A percentile compares a stretch with the other conserved stretches of the same genome.
These are phyloP conservation scores for Clistopyga incitator DNA, from an alignment of 2,888 invertebrate species.

Conservation along the genomic window DNA sequence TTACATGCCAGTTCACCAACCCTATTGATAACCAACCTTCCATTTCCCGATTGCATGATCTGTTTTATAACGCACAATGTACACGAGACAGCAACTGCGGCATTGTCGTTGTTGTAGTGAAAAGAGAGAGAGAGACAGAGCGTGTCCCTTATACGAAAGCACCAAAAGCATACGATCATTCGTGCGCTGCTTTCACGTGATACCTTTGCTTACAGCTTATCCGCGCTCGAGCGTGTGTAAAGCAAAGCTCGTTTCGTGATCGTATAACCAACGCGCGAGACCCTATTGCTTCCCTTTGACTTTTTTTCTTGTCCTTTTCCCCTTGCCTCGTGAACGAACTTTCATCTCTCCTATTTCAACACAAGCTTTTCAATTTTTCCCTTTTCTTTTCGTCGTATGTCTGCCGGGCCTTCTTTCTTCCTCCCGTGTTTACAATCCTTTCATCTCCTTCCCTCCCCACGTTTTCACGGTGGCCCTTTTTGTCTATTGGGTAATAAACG, in stretches of 20 bases:
- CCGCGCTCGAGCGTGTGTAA: constrained; percentile 3
- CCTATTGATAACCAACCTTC: neutral
- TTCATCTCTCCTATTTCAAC: constrained; percentile 18
- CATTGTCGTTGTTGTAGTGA: neutral
- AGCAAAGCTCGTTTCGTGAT: constrained; percentile 41
- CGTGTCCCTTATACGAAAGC: constrained; percentile 40
- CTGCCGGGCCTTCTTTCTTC: constrained; percentile 3
- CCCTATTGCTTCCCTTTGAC: constrained; percentile 10
- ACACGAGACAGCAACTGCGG: no score
- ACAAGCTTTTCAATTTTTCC: constrained; percentile 26
- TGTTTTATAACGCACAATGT: neutral
- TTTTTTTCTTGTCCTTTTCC: constrained; percentile 1
- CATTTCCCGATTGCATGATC: constrained; percentile 6
- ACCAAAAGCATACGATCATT: constrained; percentile 27
- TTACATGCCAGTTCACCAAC: neutral
- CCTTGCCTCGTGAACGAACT: neutral
- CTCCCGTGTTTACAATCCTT: constrained; percentile 40
- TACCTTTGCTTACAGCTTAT: constrained; percentile 8
- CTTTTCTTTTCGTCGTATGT: neutral
- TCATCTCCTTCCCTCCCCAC: constrained; percentile 35
- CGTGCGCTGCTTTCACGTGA: constrained; percentile 39
- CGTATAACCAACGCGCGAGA: constrained; percentile 48
- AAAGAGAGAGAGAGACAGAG: no score
- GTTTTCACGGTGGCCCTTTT: constrained; percentile 14
- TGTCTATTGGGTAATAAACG: constrained; percentile 34